Evolutionary conservation across 2,888 invertebrate genomes (phyloP).

Genomic region (Anthophora plumipes): DNA sequence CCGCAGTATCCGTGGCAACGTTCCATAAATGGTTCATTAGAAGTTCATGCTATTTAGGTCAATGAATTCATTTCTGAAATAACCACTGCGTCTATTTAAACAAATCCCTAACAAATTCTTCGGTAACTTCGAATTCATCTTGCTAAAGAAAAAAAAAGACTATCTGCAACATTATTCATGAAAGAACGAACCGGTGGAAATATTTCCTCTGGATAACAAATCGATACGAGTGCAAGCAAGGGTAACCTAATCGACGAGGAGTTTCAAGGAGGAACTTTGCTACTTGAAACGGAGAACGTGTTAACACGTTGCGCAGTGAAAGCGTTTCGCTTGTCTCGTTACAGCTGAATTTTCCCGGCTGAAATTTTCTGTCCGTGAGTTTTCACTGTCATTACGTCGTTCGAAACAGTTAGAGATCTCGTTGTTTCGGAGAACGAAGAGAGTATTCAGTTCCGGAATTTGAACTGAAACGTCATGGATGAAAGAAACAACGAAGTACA

Average conservation of each 20-base stretch:
- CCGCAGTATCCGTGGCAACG: neutral
- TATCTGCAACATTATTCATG: neutral
- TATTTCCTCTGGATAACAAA: conserved; percentile 5
- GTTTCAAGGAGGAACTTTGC: neutral
- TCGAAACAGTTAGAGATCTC: conserved; percentile 1
- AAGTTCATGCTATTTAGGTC: neutral
- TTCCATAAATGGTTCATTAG: conserved; percentile 8
- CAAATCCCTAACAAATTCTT: neutral
- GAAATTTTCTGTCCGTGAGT: neutral
- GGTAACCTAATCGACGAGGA: conserved; percentile 5
- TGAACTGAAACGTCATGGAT: neutral
- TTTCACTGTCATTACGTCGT: neutral
- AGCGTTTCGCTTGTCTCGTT: conserved; percentile 20
- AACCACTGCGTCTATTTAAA: neutral
- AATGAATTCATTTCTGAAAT: neutral
- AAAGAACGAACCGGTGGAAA: neutral
- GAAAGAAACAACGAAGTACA: neutral
- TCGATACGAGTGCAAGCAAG: conserved; percentile 13
- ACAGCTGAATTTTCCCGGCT: neutral
- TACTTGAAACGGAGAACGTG: neutral
- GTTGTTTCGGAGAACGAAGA: neutral
- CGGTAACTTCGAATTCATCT: too few species aligned
- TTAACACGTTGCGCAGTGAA: conserved; percentile 2
- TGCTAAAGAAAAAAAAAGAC: too few species aligned
- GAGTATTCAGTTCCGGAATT: neutral